Percentiles rank a stretch among this genome's conserved stretches.
These are phyloP conservation scores for Rutilus rutilus DNA, from an alignment of 2,113 vertebrate species.

Conservation along the genomic window DNA sequence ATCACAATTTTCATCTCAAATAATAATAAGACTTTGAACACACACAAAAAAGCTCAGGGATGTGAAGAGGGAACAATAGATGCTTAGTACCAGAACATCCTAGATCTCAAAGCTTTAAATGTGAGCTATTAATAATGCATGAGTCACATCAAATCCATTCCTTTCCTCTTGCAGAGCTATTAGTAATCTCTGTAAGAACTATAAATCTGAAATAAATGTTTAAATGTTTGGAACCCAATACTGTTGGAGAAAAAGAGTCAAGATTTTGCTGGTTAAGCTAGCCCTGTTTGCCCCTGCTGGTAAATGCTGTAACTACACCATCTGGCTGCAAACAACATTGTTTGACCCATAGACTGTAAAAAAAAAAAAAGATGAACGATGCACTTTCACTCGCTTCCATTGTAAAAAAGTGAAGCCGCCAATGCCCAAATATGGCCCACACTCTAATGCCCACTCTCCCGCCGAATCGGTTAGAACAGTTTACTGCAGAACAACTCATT, in stretches of 20 bases:
- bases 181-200: background rate
- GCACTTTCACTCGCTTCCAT: no score
- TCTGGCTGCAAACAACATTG: background rate
- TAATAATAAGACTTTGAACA: background rate
- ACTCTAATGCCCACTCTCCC: no score
- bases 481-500: no score
- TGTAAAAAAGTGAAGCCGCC: no score
- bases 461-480: no score
- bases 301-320: background rate
- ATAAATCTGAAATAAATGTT: background rate
- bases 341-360: background rate
- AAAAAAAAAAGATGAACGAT: no score
- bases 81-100: background rate
- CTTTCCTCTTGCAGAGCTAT: background rate
- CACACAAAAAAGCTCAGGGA: constrained; percentile 1
- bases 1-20: constrained; percentile 12
- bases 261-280: background rate
- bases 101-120: background rate
- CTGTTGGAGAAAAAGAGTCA: background rate
- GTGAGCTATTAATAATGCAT: constrained; percentile 4
- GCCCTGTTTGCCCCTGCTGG: background rate
- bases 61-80: constrained; percentile 16
- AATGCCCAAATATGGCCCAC: no score
- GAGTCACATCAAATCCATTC: constrained; percentile 4
- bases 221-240: background rate